phyloP scores from a whole-genome alignment of 2,113 vertebrate species.

The Mus musculus region GRCm39 chrX:159148001-159148500 shows the following conservation, averaged over 20 bases:
- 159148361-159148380: background rate
- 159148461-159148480: no score
- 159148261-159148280: background rate
- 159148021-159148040: background rate
- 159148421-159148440: background rate
- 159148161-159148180: no score
- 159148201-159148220: background rate
- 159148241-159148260: no score
- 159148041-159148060: background rate
- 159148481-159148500: background rate
- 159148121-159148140: background rate
- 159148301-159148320: background rate
- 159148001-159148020: background rate
- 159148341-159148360: background rate
- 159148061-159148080: background rate
- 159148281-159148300: conserved; percentile 43
- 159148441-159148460: no score
- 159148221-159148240: no score
- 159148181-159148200: background rate
- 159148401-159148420: conserved; percentile 36
- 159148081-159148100: background rate
- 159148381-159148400: background rate
- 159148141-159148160: background rate
- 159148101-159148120: background rate
- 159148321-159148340: background rate